These are phyloP conservation scores for Cylloceria caligata DNA, from an alignment of 2,888 invertebrate genomes.

Conservation along the genomic window DNA sequence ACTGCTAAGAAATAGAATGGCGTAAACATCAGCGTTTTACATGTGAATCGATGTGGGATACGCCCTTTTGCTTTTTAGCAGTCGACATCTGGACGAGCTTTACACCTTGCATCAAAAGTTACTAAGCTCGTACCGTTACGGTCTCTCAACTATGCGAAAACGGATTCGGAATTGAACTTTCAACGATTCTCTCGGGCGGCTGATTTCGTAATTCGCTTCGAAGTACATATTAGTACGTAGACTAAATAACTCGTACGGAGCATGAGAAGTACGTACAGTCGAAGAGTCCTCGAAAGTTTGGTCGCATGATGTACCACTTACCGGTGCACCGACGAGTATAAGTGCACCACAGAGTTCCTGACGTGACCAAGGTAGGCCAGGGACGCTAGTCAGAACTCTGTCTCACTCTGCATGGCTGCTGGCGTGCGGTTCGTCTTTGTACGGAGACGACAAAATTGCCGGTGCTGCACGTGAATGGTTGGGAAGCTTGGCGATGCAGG, in stretches of 20 bases:
- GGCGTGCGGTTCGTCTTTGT: conserved; percentile 18
- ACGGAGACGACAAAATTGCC: conserved; percentile 41
- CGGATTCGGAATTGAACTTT: not conserved
- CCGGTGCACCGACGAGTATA: conserved; percentile 49
- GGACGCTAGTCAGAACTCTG: not conserved
- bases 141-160: not conserved
- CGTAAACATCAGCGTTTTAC: no score
- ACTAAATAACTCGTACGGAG: conserved; percentile 18
- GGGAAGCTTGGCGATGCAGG: conserved; percentile 41
- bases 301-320: conserved; percentile 65
- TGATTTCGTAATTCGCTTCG: conserved; percentile 36
- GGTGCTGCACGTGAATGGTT: conserved; percentile 27
- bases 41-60: no score
- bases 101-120: not conserved
- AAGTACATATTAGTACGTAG: not conserved
- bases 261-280: conserved; percentile 8
- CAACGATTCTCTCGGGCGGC: conserved; percentile 33
- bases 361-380: not conserved
- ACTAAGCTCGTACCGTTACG: not conserved
- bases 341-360: conserved; percentile 58
- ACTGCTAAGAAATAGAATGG: no score
- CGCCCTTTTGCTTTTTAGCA: no score
- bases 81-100: not conserved
- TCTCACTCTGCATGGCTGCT: not conserved
- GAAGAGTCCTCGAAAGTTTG: conserved; percentile 66